Conservation (phyloP, 2,888 invertebrate genomes). For the Mimas tiliae region DNA sequence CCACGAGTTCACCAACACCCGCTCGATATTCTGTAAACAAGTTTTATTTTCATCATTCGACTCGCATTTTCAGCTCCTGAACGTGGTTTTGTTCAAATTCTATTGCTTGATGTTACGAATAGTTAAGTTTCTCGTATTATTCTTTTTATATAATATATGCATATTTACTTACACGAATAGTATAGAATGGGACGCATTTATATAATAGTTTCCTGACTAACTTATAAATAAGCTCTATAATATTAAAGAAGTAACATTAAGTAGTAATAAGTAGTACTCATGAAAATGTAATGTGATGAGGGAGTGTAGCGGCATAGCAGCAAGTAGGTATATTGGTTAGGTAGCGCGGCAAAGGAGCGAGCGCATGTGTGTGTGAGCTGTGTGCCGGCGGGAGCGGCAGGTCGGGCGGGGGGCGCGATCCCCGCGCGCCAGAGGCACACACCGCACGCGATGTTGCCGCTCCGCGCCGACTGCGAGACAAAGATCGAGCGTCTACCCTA, state of each 20-base stretch:
- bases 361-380: slow-evolving; percentile 32
- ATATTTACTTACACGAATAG: no score
- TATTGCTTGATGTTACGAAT: slow-evolving; percentile 30
- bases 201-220: not conserved
- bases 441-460: slow-evolving; percentile 77
- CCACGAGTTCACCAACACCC: slow-evolving; percentile 73
- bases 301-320: slow-evolving; percentile 22
- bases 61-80: slow-evolving; percentile 56
- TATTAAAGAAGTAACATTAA: not conserved
- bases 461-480: slow-evolving; percentile 83
- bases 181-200: not conserved
- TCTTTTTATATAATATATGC: not conserved
- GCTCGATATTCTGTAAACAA: slow-evolving; percentile 84
- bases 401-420: slow-evolving; percentile 44
- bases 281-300: slow-evolving; percentile 5
- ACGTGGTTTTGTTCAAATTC: not conserved
- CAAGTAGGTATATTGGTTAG: slow-evolving; percentile 34
- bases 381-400: slow-evolving; percentile 53
- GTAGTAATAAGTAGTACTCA: not conserved
- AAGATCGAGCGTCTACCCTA: slow-evolving; percentile 83
- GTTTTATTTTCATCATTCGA: slow-evolving; percentile 71
- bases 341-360: slow-evolving; percentile 43
- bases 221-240: not conserved
- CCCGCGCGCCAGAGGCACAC: slow-evolving; percentile 59
- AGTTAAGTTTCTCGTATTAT: slow-evolving; percentile 36